Base-by-base conservation (phyloP, 2,888 invertebrate species). In the Molorchus minor region DNA sequence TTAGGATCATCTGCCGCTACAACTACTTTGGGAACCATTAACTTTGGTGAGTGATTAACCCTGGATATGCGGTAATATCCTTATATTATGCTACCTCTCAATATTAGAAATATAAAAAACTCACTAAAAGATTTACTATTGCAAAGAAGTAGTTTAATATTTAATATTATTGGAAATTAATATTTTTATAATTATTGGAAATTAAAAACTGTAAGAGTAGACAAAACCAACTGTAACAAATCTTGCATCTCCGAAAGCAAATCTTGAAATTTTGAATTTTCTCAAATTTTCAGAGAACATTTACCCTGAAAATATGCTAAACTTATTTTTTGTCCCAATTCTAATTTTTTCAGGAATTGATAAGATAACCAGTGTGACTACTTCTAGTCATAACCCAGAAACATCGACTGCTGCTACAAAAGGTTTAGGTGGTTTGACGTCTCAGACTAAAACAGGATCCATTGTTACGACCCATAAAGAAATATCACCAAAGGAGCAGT, bases 361-460 rank as follows among this genome's bases (percentile, higher is more conserved):
- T 44, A 47, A 57, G 16, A 51, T 68, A 40, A 13, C 66, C 5
- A 36, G 62, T 29, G 46, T 59, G n/a, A 47, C 62, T 47, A 49
- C 59, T 25, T 3, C 25, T 17, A 41, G 20, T 10, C 29, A n/a
- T 5, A 51, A 30, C 30, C 16, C 60, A 15, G 15, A 63, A 15
- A 57, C 61, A 1, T 36, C 69, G 4, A 55, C 65, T 19, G 55
- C 69, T 16, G 16, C 56, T 44, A 53, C 59, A 62, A 79, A 86
- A 25, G 92, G 92, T 3, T 82, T 92, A 15, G 92, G 92, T 10
- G 92, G 92, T 8, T 90, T 91, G 1, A 82, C 88, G 43, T 81
- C 85, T 5, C 79, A 82, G n/a, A 77, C 81, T 51, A 80, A 77
- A 54, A 82, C 81, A 69, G 61, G 70, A 3, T 60, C 66, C 41